A percentile compares a stretch with the other conserved stretches of the same genome.
Evolutionary conservation across 2,888 invertebrate species (phyloP).

Genomic region (Conops quadrifasciatus): DNA sequence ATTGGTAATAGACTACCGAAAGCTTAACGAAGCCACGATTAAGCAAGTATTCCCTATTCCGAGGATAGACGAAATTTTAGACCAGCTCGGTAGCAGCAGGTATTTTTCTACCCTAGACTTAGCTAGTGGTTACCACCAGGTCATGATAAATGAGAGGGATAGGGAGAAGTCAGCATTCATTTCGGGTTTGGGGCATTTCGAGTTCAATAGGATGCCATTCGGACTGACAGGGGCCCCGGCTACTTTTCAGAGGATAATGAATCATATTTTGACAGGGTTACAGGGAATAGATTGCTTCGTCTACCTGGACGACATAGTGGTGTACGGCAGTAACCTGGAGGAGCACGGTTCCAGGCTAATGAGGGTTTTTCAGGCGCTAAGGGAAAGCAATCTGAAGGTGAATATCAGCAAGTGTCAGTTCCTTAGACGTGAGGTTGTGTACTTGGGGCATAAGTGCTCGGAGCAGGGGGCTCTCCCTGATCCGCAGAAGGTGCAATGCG

Average conservation of each 20-base stretch:
- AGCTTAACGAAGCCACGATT: slow-evolving; percentile 10
- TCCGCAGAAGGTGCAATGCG: neutral
- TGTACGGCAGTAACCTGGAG: neutral
- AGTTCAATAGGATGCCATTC: slow-evolving; percentile 52
- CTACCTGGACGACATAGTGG: neutral
- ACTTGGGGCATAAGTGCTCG: neutral
- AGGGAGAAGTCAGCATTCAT: neutral
- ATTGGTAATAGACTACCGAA: neutral
- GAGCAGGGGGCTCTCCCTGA: neutral
- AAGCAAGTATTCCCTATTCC: slow-evolving; percentile 24
- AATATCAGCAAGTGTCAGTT: neutral
- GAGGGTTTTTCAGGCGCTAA: neutral
- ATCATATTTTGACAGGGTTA: neutral
- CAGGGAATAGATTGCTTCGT: slow-evolving; percentile 9
- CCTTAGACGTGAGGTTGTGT: neutral
- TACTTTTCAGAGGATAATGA: slow-evolving; percentile 38
- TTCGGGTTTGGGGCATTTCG: slow-evolving; percentile 45
- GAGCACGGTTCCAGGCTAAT: neutral
- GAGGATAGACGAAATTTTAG: slow-evolving; percentile 29
- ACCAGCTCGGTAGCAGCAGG: slow-evolving; percentile 14
- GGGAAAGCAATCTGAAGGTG: neutral
- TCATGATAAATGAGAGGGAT: slow-evolving; percentile 42
- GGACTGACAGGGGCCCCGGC: slow-evolving; percentile 51
- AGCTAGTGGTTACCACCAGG: slow-evolving; percentile 61
- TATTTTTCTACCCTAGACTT: slow-evolving; percentile 58